Evolutionary conservation across 2,113 vertebrate genomes (phyloP).

Genomic region (Choloepus hoffmanni): DNA sequence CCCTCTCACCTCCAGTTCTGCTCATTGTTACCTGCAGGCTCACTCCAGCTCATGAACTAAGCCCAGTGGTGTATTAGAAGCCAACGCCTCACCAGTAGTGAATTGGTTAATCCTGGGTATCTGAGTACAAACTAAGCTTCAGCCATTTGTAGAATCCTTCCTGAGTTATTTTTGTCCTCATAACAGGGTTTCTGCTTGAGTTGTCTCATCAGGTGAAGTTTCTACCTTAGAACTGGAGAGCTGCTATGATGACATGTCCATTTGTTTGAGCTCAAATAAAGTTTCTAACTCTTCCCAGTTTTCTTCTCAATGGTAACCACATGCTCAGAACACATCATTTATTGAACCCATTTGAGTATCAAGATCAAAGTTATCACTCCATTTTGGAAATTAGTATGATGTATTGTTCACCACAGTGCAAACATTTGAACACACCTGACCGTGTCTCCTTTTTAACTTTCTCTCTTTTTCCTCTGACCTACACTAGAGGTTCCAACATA

Average conservation of each 20-base stretch:
- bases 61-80: neutral
- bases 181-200: neutral
- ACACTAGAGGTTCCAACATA: neutral
- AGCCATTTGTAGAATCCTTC: neutral
- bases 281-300: neutral
- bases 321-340: neutral
- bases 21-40: neutral
- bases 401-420: neutral
- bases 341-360: neutral
- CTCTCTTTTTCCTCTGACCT: neutral
- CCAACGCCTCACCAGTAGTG: neutral
- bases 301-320: neutral
- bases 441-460: neutral
- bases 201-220: neutral
- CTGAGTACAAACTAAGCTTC: too few species aligned
- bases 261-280: neutral
- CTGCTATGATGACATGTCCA: neutral
- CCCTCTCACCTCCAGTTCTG: neutral
- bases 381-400: neutral
- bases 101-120: neutral
- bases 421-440: neutral
- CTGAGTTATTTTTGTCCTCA: neutral
- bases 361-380: neutral
- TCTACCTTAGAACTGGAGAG: neutral
- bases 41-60: neutral